Evolutionary conservation across 2,888 invertebrate genomes (phyloP), one percentile per base, ranked within the genome.

Genomic region (Calliscelio sp.): DNA sequence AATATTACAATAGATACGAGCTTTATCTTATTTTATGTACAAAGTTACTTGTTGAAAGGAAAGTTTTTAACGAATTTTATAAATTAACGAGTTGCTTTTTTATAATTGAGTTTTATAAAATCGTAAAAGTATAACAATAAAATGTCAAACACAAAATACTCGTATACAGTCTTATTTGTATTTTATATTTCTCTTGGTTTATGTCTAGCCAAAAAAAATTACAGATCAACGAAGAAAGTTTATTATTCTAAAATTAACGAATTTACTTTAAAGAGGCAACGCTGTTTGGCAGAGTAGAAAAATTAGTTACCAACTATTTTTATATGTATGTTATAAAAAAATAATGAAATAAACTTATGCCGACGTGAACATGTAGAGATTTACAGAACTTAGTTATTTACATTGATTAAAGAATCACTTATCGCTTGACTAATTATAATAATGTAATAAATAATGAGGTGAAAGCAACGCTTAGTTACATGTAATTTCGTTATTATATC

Each of bases 1-100:
- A 28, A 41, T 63, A 73, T 63, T 25, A 44, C 75, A 57, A 65
- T 75, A 38, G n/a, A n/a, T 28, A 22, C 24, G 44, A 65, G 35
- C 38, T 74, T 61, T 25, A 24, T 14, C 65, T 65, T 46, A 35
- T 66, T 75, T 55, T 57, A 46, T 75, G 65, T 65, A 63, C 46
- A 65, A 44, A 75, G 53, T 49, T 71, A 44, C 22, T 41, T 28
- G 22, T 16, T 22, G 32, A 57, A 22, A 65, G 44, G 8, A 55
- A 65, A 65, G 51, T 77, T 77, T 41, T 75, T 44, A 44, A 75
- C 22, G 46, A 77, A 77, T 65, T 66, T 77, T 32, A 57, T 57
- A 57, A 55, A 77, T 59, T 77, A 57, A 46, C 65, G 49, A 65
- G 53, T 55, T 75, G 18, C 25, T 63, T 75, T 65, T 75, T 25